A percentile compares a stretch with the other conserved stretches of the same genome.
These are phyloP conservation scores for Drosophila emarginata DNA, from an alignment of 2,888 invertebrate genomes.

Conservation along the genomic window DNA sequence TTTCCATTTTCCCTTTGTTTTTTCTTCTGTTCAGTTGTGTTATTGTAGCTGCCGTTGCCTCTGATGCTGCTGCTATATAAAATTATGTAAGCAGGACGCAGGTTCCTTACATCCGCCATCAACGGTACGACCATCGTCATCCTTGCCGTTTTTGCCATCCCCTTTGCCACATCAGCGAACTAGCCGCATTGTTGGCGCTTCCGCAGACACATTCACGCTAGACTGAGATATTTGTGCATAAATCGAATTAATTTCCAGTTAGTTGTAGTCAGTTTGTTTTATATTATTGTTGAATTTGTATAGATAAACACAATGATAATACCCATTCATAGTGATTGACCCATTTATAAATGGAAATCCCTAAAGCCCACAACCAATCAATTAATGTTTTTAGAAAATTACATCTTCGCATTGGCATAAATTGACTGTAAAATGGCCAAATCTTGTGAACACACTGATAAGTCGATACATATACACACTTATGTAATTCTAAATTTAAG, in stretches of 20 bases:
- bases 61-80: neutral
- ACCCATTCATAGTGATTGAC: neutral
- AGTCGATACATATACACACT: neutral
- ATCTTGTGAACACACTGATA: neutral
- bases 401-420: neutral
- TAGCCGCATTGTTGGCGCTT: conserved; percentile 57
- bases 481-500: neutral
- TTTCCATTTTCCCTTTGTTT: conserved; percentile 20
- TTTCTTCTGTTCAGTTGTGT: conserved; percentile 3
- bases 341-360: neutral
- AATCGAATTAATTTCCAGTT: conserved; percentile 69
- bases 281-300: conserved; percentile 53
- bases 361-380: neutral
- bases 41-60: conserved; percentile 13
- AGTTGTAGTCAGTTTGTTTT: conserved; percentile 54
- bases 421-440: neutral
- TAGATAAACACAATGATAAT: conserved; percentile 39
- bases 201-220: conserved; percentile 34
- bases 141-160: neutral
- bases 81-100: conserved; percentile 15
- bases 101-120: conserved; percentile 19
- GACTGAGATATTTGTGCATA: conserved; percentile 47
- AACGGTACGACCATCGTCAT: conserved; percentile 1
- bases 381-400: neutral
- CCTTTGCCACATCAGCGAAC: conserved; percentile 22